Evolutionary conservation across 1,140 invertebrate genomes (phyloP).

Genomic region (Formica exsecta): DNA sequence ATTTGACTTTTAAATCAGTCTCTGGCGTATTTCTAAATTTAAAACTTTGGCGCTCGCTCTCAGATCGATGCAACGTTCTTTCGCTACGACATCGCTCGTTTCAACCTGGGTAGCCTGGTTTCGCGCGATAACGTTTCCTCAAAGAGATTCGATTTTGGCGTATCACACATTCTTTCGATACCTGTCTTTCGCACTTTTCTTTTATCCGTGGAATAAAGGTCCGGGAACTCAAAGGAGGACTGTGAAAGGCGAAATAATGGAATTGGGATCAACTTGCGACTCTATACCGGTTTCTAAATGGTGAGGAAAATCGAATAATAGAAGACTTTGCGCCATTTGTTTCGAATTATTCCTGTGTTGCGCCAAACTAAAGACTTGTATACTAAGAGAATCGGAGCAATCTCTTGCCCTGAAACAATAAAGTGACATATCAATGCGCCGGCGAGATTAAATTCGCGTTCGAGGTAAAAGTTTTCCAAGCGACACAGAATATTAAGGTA

Average conservation of each 20-base stretch:
- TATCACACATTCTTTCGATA: constrained; percentile 26
- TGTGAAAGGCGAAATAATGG: constrained; percentile 10
- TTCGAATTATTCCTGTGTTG: not conserved
- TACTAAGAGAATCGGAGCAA: not conserved
- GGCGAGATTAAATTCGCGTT: not conserved
- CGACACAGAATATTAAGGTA: not conserved
- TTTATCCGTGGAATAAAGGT: constrained; percentile 10
- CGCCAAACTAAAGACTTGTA: not conserved
- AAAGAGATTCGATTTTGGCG: constrained; percentile 51
- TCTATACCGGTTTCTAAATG: not conserved
- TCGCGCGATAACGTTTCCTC: constrained; percentile 53
- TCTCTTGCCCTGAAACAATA: not conserved
- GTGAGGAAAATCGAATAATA: not conserved
- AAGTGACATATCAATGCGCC: not conserved
- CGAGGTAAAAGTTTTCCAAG: not conserved
- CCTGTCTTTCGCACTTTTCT: constrained; percentile 37
- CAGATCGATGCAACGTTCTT: not conserved
- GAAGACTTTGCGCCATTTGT: not conserved
- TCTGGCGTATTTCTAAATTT: constrained; percentile 13
- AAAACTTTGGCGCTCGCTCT: not conserved
- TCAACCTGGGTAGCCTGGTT: not conserved
- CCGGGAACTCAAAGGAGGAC: not conserved
- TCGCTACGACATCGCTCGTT: not conserved
- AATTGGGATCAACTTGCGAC: constrained; percentile 17
- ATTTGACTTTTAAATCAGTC: constrained; percentile 6